Percentiles rank a stretch among this genome's conserved stretches.
phyloP scores from a whole-genome alignment of 1,140 invertebrate genomes.

The Listronotus oregonensis region DNA sequence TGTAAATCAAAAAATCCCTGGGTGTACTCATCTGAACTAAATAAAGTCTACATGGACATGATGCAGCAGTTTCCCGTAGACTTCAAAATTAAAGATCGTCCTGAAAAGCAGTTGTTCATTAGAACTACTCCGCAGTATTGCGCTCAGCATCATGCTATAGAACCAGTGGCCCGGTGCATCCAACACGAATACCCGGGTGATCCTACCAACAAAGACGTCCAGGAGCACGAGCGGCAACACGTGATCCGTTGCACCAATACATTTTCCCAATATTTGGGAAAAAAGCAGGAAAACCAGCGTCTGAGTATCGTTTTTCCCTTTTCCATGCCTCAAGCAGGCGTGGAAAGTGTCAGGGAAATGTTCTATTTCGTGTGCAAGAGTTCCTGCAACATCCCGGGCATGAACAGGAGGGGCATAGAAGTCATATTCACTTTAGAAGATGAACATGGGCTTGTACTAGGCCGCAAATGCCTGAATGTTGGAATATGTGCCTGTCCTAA shows the following conservation, averaged over 20 bases:
- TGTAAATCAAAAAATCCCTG: conserved; percentile 42
- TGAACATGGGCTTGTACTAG: conserved; percentile 61
- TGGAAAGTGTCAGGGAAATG: conserved; percentile 65
- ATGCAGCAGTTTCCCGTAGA: conserved; percentile 46
- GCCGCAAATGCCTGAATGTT: conserved; percentile 68
- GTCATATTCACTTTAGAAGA: conserved; percentile 80
- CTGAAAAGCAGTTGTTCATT: conserved; percentile 41
- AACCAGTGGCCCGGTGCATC: conserved; percentile 46
- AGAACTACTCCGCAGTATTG: conserved; percentile 49
- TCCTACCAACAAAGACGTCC: conserved; percentile 16
- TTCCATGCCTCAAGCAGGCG: conserved; percentile 62
- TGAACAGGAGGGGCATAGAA: conserved; percentile 75
- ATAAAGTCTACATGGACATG: conserved; percentile 51
- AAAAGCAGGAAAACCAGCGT: conserved; percentile 48
- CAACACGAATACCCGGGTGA: conserved; percentile 36
- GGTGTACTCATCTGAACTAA: conserved; percentile 49
- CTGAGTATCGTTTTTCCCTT: conserved; percentile 66
- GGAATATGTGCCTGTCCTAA: conserved; percentile 82
- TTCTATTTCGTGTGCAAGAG: conserved; percentile 80
- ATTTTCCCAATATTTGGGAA: conserved; percentile 57
- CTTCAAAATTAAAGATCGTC: conserved; percentile 41
- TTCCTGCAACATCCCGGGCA: too few species aligned
- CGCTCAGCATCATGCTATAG: conserved; percentile 41
- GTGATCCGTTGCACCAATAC: conserved; percentile 49
- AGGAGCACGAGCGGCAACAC: conserved; percentile 39